Evolutionary conservation across 2,113 vertebrate species (phyloP).

Genomic region (Origma solitaria): DNA sequence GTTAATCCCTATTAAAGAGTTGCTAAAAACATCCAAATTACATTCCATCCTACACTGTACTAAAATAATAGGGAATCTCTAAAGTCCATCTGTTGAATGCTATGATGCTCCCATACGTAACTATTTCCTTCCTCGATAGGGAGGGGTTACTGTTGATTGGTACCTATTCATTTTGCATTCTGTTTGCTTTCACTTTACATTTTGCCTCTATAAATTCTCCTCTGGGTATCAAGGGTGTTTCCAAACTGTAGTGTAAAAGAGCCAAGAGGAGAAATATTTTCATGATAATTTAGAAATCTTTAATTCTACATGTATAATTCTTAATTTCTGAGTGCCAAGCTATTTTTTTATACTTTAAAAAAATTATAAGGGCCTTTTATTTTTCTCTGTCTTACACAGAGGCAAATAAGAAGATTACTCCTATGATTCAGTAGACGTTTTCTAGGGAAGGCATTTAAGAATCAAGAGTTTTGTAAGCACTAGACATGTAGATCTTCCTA

Average conservation of each 20-base stretch:
- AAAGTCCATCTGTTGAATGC: neutral
- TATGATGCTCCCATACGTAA: neutral
- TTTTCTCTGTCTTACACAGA: neutral
- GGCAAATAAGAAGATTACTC: neutral
- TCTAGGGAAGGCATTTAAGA: neutral
- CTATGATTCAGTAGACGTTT: neutral
- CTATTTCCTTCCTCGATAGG: neutral
- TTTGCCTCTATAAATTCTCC: neutral
- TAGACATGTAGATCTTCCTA: neutral
- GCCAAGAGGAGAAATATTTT: neutral
- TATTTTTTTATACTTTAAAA: neutral
- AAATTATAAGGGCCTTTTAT: neutral
- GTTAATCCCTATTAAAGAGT: neutral
- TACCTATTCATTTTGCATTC: neutral
- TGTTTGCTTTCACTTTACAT: neutral
- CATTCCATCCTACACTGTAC: neutral
- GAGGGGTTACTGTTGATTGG: neutral
- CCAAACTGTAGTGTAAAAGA: neutral
- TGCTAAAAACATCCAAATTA: neutral
- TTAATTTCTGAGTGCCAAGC: neutral
- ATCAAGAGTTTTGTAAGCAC: neutral
- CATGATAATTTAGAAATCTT: neutral
- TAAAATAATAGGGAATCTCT: neutral
- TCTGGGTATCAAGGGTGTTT: neutral
- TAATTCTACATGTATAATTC: neutral